Percentiles rank a stretch among this genome's conserved stretches.
phyloP scores from a whole-genome alignment of 2,888 invertebrate species.

The Tethea ocularis region DNA sequence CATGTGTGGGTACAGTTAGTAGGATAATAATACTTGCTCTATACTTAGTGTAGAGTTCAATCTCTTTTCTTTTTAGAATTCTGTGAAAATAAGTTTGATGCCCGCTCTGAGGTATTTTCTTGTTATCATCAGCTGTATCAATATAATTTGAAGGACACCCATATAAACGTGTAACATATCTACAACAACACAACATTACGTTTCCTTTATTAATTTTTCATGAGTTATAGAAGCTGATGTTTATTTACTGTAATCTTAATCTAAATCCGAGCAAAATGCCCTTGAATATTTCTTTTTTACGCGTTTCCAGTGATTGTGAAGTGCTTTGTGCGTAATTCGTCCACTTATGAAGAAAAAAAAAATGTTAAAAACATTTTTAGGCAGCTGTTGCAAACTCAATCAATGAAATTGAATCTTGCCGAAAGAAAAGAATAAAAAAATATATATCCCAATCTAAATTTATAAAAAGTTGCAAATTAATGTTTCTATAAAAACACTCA shows the following conservation, averaged over 20 bases:
- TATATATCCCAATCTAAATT: not conserved
- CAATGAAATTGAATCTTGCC: too few species aligned
- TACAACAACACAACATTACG: not conserved
- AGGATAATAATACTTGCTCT: not conserved
- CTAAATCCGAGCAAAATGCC: too few species aligned
- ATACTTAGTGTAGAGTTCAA: not conserved
- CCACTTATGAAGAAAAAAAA: too few species aligned
- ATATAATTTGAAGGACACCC: not conserved
- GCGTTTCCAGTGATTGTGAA: too few species aligned
- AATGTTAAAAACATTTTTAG: too few species aligned
- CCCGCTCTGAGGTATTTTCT: not conserved
- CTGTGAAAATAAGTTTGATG: not conserved
- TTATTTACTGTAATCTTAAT: too few species aligned
- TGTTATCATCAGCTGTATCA: not conserved
- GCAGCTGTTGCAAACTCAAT: too few species aligned
- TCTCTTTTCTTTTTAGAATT: not conserved
- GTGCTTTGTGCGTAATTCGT: too few species aligned
- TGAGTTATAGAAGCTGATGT: not conserved
- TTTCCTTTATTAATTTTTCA: not conserved
- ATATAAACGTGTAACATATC: not conserved
- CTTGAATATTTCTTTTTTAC: too few species aligned
- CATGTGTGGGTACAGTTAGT: not conserved
- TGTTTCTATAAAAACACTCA: not conserved
- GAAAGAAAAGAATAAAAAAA: too few species aligned
- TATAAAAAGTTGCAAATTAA: not conserved